A percentile compares a stretch with the other conserved stretches of the same genome.
Conservation (phyloP, 1,140 invertebrate genomes). For the Tachypleus tridentatus region DNA sequence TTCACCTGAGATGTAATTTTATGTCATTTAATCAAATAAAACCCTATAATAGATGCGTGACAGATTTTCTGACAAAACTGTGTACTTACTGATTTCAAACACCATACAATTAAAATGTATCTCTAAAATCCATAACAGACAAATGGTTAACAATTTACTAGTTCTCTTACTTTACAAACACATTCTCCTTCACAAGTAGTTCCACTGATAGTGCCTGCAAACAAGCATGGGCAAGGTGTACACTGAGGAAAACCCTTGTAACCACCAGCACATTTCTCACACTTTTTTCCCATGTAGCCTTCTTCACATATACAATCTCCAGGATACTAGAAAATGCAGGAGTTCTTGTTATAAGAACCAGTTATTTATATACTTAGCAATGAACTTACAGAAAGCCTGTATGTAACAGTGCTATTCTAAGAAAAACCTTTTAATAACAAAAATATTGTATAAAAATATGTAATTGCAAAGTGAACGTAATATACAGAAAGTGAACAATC, state of each 20-base stretch:
- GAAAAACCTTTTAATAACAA: background rate
- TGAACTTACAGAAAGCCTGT: background rate
- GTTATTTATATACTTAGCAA: background rate
- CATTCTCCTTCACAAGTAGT: conserved; percentile 65
- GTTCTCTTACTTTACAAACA: conserved; percentile 56
- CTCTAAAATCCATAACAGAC: background rate
- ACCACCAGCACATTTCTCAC: conserved; percentile 71
- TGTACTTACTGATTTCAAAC: no score
- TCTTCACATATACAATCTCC: conserved; percentile 67
- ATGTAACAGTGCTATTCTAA: background rate
- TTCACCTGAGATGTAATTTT: background rate
- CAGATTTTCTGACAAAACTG: no score
- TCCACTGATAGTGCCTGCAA: conserved; percentile 50
- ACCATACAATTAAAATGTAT: background rate
- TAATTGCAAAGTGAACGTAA: conserved; percentile 4
- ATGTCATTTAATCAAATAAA: background rate
- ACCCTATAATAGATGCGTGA: background rate
- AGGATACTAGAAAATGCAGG: conserved; percentile 31
- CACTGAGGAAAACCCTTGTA: conserved; percentile 67
- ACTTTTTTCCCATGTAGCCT: conserved; percentile 67
- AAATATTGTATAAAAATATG: background rate
- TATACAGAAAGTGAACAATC: conserved; percentile 7
- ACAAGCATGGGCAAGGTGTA: conserved; percentile 65
- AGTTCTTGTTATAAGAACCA: background rate
- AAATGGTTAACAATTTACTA: background rate